These are phyloP conservation scores for Oxyscelio sp. DNA, from an alignment of 2,888 invertebrate species.

Conservation along the genomic window DNA sequence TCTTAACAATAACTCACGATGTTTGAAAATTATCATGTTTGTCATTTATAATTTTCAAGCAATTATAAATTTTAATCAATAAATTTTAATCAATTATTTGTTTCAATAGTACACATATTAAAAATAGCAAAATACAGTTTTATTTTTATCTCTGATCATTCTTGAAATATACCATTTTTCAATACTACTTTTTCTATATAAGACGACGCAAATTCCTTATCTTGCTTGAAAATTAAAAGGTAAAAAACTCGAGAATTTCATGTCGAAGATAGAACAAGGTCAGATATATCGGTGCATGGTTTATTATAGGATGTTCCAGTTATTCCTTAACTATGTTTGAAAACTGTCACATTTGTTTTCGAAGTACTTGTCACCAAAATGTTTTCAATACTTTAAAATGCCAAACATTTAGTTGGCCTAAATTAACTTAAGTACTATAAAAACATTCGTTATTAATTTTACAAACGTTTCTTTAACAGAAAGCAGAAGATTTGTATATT, in stretches of 20 bases:
- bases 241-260: constrained; percentile 25
- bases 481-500: not conserved
- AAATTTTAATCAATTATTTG: too few species aligned
- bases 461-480: not conserved
- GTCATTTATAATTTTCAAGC: too few species aligned
- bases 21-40: too few species aligned
- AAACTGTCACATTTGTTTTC: constrained; percentile 56
- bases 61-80: too few species aligned
- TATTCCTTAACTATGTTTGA: constrained; percentile 57
- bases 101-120: too few species aligned
- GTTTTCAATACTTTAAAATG: not conserved
- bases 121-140: too few species aligned
- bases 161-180: too few species aligned
- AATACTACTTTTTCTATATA: too few species aligned
- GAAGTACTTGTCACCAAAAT: constrained; percentile 26
- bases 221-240: too few species aligned
- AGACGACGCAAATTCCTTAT: too few species aligned
- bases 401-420: not conserved
- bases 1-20: too few species aligned
- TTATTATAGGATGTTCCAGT: constrained; percentile 64
- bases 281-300: constrained; percentile 59
- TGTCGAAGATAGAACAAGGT: constrained; percentile 44
- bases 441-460: not conserved
- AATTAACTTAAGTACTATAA: not conserved
- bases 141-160: too few species aligned